Evolutionary conservation across 2,888 invertebrate species (phyloP), one percentile per base, ranked within the genome.

Genomic region (Drosophila greeni): DNA sequence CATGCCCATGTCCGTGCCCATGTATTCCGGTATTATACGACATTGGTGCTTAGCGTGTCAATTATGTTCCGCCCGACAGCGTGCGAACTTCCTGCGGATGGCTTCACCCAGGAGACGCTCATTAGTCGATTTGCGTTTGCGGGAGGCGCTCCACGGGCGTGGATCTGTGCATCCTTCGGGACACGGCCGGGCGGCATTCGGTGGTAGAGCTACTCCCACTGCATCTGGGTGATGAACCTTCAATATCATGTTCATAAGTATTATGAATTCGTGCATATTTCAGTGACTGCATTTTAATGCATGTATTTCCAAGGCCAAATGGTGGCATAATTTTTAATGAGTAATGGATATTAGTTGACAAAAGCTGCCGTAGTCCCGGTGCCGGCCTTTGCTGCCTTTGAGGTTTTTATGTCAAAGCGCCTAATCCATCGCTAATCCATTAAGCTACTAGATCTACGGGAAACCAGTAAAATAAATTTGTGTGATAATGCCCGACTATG

Each of bases 231-330:
- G 59, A 65, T 68, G 66, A 66, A 71, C 58, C 66, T 73, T 64
- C 66, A 74, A 72, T 71, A 82, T 78, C 71, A 73, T 67, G 73
- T 78, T 82, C 81, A 79, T 81, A 80, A 79, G 81, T 81, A 83
- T 80, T 83, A 79, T 77, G 78, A 81, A 71, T 80, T 77, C 67
- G 67, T 26, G 14, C 53, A 58, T 33, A 54, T 54, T 31, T 54
- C 40, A 26, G 33, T 34, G 33, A 18, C 49, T 43, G 11, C 33
- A 24, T 49, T 18, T 14, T 29, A 7, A 14, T 11, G 29, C 23
- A 29, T 12, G n/a, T 20, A 20, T 52, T 29, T n/a, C 51, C 51
- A 39, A 39, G 39, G 39, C 51, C 31, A 39, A 29, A 37, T n/a
- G 31, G 51, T 62, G 66, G 47, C 48, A 60, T 66, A 49, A 49